A percentile compares a stretch with the other conserved stretches of the same genome.
These are phyloP conservation scores for Cynoglossus semilaevis DNA, from an alignment of 2,113 vertebrate genomes.

Conservation along the genomic window DNA sequence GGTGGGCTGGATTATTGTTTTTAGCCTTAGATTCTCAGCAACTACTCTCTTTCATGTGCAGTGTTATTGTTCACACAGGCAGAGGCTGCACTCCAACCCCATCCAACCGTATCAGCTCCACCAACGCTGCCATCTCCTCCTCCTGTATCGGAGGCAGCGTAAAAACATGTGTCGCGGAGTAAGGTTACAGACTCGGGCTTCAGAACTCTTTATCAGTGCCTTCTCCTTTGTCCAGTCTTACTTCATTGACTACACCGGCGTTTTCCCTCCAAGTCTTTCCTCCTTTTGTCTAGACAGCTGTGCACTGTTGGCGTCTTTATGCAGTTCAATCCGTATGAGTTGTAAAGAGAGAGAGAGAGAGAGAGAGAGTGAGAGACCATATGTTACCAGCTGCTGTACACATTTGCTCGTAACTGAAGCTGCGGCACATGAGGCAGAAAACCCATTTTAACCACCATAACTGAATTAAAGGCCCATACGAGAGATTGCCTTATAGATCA, in stretches of 20 bases:
- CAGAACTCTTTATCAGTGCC: neutral
- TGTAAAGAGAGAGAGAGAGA: slow-evolving; percentile 6
- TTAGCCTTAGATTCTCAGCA: slow-evolving; percentile 51
- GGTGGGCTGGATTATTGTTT: slow-evolving; percentile 44
- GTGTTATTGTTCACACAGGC: slow-evolving; percentile 55
- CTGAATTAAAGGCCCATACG: slow-evolving; percentile 48
- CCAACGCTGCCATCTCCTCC: no score
- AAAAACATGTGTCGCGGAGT: slow-evolving; percentile 53
- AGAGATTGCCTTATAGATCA: slow-evolving; percentile 35
- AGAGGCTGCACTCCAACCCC: slow-evolving; percentile 27
- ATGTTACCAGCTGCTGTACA: slow-evolving; percentile 71
- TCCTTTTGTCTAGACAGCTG: slow-evolving; percentile 74
- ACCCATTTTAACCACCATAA: slow-evolving; percentile 37
- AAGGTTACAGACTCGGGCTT: slow-evolving; percentile 44
- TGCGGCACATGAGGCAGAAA: slow-evolving; percentile 19
- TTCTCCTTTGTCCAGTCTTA: slow-evolving; percentile 28
- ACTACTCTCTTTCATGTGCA: slow-evolving; percentile 54
- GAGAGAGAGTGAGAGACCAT: slow-evolving; percentile 35
- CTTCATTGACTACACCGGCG: slow-evolving; percentile 28
- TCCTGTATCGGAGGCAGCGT: slow-evolving; percentile 39
- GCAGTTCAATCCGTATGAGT: slow-evolving; percentile 40
- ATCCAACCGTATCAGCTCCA: slow-evolving; percentile 15
- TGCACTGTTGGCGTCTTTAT: slow-evolving; percentile 64
- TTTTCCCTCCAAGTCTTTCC: slow-evolving; percentile 47
- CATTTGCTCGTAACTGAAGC: slow-evolving; percentile 61